phyloP scores from a whole-genome alignment of 2,797 vertebrate species.

The Mus minutoides region DNA sequence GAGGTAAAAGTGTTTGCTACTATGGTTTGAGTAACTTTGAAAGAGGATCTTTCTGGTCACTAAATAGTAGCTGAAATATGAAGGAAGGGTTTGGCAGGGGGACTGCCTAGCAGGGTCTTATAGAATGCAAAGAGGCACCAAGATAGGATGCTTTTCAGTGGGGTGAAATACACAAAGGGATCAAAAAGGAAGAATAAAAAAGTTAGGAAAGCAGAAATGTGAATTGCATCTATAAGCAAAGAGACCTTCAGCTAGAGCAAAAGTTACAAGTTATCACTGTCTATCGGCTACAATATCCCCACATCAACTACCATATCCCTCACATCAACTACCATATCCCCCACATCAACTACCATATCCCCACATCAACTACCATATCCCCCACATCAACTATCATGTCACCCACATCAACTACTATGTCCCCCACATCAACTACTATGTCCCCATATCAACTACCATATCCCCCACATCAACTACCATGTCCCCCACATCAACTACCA shows the following conservation, averaged over 20 bases:
- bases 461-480: too few species aligned
- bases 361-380: too few species aligned
- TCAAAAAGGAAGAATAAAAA: conserved; percentile 12
- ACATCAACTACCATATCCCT: too few species aligned
- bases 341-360: too few species aligned
- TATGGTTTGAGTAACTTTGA: background rate
- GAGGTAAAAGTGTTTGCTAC: conserved; percentile 27
- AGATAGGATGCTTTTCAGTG: conserved; percentile 6
- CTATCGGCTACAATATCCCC: background rate
- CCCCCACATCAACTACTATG: too few species aligned
- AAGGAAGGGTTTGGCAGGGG: background rate
- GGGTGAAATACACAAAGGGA: background rate
- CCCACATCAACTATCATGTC: too few species aligned
- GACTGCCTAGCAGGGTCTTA: background rate
- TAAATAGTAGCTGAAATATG: conserved; percentile 10
- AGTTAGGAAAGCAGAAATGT: background rate
- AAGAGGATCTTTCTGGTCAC: background rate
- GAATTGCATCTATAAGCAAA: background rate
- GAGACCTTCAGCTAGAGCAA: background rate
- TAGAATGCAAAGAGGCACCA: background rate
- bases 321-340: too few species aligned
- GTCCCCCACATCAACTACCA: too few species aligned
- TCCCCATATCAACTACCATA: too few species aligned
- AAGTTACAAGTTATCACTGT: background rate
- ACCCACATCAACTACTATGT: too few species aligned